Conservation (phyloP, 2,113 vertebrate genomes). For the Cathartes aura region DNA sequence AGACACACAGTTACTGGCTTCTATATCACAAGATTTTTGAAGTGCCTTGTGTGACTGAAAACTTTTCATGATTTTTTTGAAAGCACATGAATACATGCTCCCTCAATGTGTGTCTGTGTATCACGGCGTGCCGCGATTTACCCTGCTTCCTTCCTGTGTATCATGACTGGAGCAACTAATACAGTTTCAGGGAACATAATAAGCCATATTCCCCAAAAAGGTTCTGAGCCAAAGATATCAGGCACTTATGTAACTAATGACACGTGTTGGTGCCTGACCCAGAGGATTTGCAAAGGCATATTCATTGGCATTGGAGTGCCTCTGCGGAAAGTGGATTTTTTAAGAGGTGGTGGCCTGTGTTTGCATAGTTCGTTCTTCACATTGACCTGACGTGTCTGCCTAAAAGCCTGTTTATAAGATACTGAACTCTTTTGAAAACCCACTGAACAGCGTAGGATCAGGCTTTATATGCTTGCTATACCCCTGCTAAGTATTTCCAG, state of each 20-base stretch:
- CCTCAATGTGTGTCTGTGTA: background rate
- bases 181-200: background rate
- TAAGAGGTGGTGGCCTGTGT: background rate
- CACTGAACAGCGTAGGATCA: background rate
- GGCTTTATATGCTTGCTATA: background rate
- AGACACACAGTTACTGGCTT: background rate
- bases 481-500: background rate
- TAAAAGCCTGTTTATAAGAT: background rate
- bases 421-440: background rate
- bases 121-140: background rate
- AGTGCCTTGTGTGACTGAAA: background rate
- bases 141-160: background rate
- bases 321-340: background rate
- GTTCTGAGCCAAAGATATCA: background rate
- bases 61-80: background rate
- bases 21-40: background rate
- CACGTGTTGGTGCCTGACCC: background rate
- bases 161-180: background rate
- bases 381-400: background rate
- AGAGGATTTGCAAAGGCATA: background rate
- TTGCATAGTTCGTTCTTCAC: background rate
- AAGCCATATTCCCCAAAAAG: background rate
- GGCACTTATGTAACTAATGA: background rate
- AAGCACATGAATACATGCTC: background rate
- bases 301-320: background rate